Base-by-base conservation (phyloP, 2,113 vertebrate species). In the Pelmatolapia mariae region DNA sequence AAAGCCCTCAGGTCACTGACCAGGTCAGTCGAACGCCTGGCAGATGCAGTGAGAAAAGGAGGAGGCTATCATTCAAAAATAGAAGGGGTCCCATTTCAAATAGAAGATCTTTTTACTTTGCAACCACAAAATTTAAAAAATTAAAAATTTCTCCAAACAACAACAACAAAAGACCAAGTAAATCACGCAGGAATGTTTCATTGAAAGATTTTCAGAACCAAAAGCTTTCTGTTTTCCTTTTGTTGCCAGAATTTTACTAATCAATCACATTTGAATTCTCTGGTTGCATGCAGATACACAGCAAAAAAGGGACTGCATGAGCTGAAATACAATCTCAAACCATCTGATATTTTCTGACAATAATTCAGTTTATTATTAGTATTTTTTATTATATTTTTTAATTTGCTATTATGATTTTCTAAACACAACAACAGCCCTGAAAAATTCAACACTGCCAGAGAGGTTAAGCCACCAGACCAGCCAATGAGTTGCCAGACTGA, bases 1-100 rank as follows among this genome's bases (percentile, higher is more conserved):
- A 9, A 43, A 88, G 78, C 52, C 92, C 87, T 73, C 83, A 19
- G 91, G 93, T 92, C 89, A 80, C 71, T 71, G 87, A 88, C 33
- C 82, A 84, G 93, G 90, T 94, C 91, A 91, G 53, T 4, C 7
- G 2, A 26, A 40, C 57, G 9, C 8, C 68, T 2, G 4, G 47
- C 24, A 16, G 54, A 53, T 3, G 29, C 52, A 24, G 53, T 5
- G 45, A 13, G 16, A 45, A 45, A 22, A 31, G 18, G 63, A 86
- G 47, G 54, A 22, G 59, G 16, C 7, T 3, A 10, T 13, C 43
- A 15, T 3, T 63, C 13, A 15, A 1, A 40, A 79, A 45, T 36
- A 61, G n/a, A 80, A 43, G 1, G 11, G 73, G 38, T 86, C 45
- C 18, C 0, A 26, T 59, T 81, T 45, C 5, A 13, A 66, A 53